Percentiles rank a stretch among this genome's conserved stretches.
Conservation (phyloP, 2,888 invertebrate genomes). For the Sinohyriopsis cumingii region DNA sequence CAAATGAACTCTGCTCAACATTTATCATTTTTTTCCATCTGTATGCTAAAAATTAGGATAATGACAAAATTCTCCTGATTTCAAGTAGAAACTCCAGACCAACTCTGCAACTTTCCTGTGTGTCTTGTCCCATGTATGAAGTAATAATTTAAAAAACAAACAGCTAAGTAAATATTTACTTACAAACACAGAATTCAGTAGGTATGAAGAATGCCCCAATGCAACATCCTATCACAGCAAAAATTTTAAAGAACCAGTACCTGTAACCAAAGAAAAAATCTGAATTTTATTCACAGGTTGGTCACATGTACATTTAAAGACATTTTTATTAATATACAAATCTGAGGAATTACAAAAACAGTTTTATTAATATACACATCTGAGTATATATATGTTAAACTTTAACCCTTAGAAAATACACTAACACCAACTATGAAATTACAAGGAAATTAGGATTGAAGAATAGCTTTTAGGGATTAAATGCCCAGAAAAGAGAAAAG, state of each 20-base stretch:
- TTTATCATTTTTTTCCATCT: background rate
- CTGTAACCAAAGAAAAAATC: constrained; percentile 44
- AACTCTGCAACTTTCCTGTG: too few species aligned
- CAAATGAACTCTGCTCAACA: background rate
- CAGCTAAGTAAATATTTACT: constrained; percentile 37
- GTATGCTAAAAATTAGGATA: background rate
- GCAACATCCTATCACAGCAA: constrained; percentile 68
- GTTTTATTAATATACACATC: background rate
- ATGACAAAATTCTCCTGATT: background rate
- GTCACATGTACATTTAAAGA: background rate
- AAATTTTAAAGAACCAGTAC: constrained; percentile 69
- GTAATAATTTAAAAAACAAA: background rate
- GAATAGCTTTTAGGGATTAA: too few species aligned
- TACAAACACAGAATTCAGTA: constrained; percentile 66
- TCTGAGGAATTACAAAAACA: background rate
- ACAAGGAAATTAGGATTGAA: too few species aligned
- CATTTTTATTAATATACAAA: background rate
- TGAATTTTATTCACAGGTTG: background rate
- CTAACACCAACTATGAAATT: too few species aligned
- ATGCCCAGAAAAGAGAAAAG: too few species aligned
- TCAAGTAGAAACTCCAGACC: too few species aligned
- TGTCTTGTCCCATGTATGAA: too few species aligned
- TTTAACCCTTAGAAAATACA: background rate
- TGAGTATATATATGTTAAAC: background rate
- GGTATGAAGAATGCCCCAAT: constrained; percentile 71